phyloP scores from a whole-genome alignment of 2,113 vertebrate genomes.

The Pandion haliaetus region DNA sequence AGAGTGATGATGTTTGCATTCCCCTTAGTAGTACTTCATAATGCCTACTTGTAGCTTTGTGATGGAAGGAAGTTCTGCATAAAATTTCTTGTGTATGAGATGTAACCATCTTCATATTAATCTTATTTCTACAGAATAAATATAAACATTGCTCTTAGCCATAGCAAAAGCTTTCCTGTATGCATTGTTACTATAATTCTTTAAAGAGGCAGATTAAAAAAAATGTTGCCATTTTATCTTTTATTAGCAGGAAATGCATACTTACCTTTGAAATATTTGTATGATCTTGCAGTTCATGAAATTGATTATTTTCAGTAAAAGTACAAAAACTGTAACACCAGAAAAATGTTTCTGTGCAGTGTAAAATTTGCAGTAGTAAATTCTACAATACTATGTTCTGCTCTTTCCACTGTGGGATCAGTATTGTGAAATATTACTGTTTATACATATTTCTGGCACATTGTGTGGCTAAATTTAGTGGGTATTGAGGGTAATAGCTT shows the following conservation, averaged over 20 bases:
- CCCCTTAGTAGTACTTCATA: not conserved
- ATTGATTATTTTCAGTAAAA: not conserved
- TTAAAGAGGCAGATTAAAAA: not conserved
- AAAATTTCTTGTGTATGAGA: not conserved
- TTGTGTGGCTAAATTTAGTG: constrained; percentile 4
- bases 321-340: not conserved
- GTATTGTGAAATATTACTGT: constrained; percentile 1
- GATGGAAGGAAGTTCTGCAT: not conserved
- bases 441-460: not conserved
- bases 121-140: not conserved
- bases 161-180: not conserved
- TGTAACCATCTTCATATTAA: not conserved
- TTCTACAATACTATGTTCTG: not conserved
- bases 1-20: not conserved
- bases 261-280: not conserved
- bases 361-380: not conserved
- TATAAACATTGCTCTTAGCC: not conserved
- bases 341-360: not conserved
- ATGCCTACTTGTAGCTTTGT: not conserved
- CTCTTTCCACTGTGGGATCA: not conserved
- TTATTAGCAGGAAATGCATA: not conserved
- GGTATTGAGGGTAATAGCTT: not conserved
- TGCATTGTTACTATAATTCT: not conserved
- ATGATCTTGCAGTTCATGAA: not conserved
- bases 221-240: not conserved